Evolutionary conservation across 2,113 vertebrate species (phyloP).

Genomic region (Ammospiza nelsoni): DNA sequence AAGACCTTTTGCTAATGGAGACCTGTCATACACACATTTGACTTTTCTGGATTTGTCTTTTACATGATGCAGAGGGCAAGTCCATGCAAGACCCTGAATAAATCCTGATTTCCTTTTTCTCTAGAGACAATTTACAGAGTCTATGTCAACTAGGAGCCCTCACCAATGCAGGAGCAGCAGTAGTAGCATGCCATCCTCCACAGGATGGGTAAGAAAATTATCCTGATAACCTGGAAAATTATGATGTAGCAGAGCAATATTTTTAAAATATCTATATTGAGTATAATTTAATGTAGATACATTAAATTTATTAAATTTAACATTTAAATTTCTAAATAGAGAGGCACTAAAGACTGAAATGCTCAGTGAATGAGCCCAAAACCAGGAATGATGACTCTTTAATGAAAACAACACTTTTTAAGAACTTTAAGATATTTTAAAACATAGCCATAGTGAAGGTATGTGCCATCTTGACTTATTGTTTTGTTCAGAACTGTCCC

Average conservation of each 20-base stretch:
- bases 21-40: not conserved
- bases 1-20: not conserved
- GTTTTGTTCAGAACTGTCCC: not conserved
- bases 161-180: not conserved
- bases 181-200: not conserved
- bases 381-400: not conserved
- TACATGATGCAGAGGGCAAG: not conserved
- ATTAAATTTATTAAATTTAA: not conserved
- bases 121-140: not conserved
- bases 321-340: not conserved
- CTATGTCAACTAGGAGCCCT: not conserved
- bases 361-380: not conserved
- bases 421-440: not conserved
- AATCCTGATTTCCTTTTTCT: accelerated
- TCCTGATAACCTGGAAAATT: not conserved
- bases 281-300: not conserved
- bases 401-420: not conserved
- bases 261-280: not conserved
- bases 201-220: not conserved
- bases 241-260: not conserved
- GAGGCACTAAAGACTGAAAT: not conserved
- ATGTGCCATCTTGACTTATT: not conserved
- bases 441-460: not conserved
- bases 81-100: not conserved
- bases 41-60: not conserved